Evolutionary conservation across 2,888 invertebrate species (phyloP), one percentile per base, ranked within the genome.

Genomic region (Ctena decussata): DNA sequence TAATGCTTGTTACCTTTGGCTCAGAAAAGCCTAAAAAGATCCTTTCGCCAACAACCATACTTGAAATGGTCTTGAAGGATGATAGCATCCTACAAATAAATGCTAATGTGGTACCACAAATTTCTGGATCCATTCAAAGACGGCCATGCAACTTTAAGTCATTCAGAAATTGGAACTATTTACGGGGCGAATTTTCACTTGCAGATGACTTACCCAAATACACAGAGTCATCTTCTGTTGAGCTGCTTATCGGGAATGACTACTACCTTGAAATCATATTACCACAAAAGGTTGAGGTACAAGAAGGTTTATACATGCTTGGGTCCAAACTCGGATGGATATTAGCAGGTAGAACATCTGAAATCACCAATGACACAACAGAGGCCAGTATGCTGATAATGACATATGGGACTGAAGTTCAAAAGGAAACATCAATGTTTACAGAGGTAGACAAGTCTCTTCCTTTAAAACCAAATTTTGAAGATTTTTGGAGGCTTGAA

Each of bases 401-500:
- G n/a, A 37, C 76, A 60, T 41, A 76, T n/a, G 15, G 24, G 12
- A 24, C 37, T 11, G n/a, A 76, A 27, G 44, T n/a, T n/a, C 15
- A 44, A 44, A 72, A 35, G n/a, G 41, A 72, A 41, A 72, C 72
- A 1, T 44, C 5, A 1, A 27, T 41, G 0, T 44, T 15, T 3
- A 72, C 3, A 12, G 12, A n/a, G n/a, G n/a, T n/a, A 6, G 72
- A 72, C 18, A 24, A n/a, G n/a, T 44, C 18, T 15, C n/a, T 84
- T 24, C 75, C 78, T 15, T 75, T 21, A 24, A 81, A 78, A 41
- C 78, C 85, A 0, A 70, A 74, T 21, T 35, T 84, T 6, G 80
- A 81, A 44, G 85, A 85, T 18, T 77, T 82, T 35, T 82, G 82
- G 82, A 77, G 37, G 35, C 35, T 77, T 15, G 77, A 82, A 46